Evolutionary conservation across 2,888 invertebrate genomes (phyloP).

Genomic region (Margaritifera margaritifera): DNA sequence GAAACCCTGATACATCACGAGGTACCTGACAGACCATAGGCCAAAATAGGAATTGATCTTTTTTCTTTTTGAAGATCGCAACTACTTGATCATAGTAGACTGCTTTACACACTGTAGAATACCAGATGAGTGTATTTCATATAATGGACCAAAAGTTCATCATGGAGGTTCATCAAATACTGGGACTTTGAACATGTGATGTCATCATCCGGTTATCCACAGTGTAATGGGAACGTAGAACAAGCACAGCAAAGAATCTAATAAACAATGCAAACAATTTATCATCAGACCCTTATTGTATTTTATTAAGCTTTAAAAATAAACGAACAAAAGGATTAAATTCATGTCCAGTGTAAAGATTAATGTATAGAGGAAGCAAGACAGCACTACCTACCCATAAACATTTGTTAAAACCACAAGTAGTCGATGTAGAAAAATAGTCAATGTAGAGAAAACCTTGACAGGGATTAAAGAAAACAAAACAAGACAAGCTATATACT

Average conservation of each 20-base stretch:
- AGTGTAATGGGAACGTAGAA: slow-evolving; percentile 5
- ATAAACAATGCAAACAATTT: slow-evolving; percentile 6
- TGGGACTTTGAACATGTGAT: not conserved
- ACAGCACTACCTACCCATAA: slow-evolving; percentile 1
- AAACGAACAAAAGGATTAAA: slow-evolving; percentile 9
- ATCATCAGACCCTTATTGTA: slow-evolving; percentile 2
- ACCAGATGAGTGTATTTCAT: slow-evolving; percentile 3
- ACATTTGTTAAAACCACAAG: slow-evolving; percentile 2
- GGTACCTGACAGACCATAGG: slow-evolving; percentile 6
- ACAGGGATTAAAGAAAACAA: not conserved
- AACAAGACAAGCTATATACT: not conserved
- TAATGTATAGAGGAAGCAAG: slow-evolving; percentile 7
- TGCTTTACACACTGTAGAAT: slow-evolving; percentile 2
- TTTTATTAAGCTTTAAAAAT: slow-evolving; percentile 6
- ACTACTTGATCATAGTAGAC: slow-evolving; percentile 11
- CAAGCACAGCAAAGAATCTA: slow-evolving; percentile 10
- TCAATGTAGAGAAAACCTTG: not conserved
- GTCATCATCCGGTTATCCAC: slow-evolving; percentile 5
- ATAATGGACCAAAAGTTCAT: slow-evolving; percentile 6
- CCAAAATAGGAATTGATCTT: slow-evolving; percentile 11
- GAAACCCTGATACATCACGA: not conserved
- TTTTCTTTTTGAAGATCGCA: slow-evolving; percentile 1
- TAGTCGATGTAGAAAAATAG: too few species aligned
- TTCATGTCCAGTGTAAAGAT: slow-evolving; percentile 6
- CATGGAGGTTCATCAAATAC: not conserved